Conservation (phyloP, 1,140 invertebrate species). For the Ceratosolen solmsi region DNA sequence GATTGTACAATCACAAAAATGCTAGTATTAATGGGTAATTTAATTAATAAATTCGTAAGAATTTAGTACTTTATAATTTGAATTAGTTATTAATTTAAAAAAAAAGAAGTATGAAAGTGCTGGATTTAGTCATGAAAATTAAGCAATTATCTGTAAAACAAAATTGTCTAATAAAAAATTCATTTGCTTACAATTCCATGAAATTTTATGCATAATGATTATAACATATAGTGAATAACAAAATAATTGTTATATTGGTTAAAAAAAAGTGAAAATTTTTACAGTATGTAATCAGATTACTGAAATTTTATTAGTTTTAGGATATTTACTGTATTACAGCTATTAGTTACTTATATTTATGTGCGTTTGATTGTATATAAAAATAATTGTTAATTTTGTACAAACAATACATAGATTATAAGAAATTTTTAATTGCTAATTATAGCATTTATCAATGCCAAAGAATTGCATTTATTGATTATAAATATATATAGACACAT, state of each 20-base stretch:
- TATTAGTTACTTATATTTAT: too few relatives aligned
- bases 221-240: constrained; percentile 3
- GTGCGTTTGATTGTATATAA: too few relatives aligned
- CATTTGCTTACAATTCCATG: neutral
- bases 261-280: too few relatives aligned
- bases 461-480: constrained; percentile 69
- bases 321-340: too few relatives aligned
- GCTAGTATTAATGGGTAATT: constrained; percentile 14
- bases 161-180: neutral
- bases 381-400: too few relatives aligned
- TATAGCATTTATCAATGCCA: constrained; percentile 62
- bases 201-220: neutral
- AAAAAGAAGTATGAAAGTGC: too few relatives aligned
- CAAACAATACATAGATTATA: neutral
- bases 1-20: neutral
- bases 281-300: too few relatives aligned
- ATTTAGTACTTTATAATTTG: neutral
- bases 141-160: neutral
- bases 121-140: neutral
- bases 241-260: neutral
- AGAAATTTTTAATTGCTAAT: constrained; percentile 48
- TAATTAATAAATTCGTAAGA: constrained; percentile 21
- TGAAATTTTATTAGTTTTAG: too few relatives aligned
- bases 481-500: too few relatives aligned
- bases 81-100: too few relatives aligned